Evolutionary conservation across 2,113 vertebrate species (phyloP).

Genomic region (Hucho hucho): DNA sequence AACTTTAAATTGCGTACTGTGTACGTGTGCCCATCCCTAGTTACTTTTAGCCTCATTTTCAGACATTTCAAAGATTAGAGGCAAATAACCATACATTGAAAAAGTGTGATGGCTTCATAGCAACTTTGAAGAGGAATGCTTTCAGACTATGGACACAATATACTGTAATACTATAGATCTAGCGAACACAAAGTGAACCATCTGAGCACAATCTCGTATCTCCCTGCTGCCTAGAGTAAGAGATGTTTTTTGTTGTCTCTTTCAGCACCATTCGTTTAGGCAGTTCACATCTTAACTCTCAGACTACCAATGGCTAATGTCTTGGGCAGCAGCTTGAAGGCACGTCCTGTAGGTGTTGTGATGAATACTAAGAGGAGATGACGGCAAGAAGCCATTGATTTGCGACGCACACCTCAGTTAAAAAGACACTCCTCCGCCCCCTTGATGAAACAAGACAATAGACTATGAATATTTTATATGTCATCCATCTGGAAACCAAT

Average conservation of each 20-base stretch:
- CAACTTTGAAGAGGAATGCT: too few species aligned
- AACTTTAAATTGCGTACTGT: too few species aligned
- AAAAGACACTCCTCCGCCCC: conserved; percentile 19
- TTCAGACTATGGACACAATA: too few species aligned
- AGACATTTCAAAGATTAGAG: too few species aligned
- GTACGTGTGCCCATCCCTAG: too few species aligned
- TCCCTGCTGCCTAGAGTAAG: background rate
- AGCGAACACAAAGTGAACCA: too few species aligned
- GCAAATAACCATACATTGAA: too few species aligned
- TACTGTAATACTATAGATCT: too few species aligned
- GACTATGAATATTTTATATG: conserved; percentile 59
- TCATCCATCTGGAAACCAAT: conserved; percentile 58
- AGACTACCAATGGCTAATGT: conserved; percentile 23
- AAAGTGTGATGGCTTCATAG: too few species aligned
- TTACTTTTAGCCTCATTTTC: too few species aligned
- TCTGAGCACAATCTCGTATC: background rate
- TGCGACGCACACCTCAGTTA: conserved; percentile 18
- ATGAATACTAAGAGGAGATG: conserved; percentile 7
- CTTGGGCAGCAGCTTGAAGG: background rate
- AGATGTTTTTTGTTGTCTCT: conserved; percentile 5
- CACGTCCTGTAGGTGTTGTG: conserved; percentile 2
- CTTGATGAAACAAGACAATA: conserved; percentile 48
- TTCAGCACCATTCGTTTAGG: conserved; percentile 7
- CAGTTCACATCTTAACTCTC: conserved; percentile 11
- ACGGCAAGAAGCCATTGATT: conserved; percentile 33